Evolutionary conservation across 1,140 invertebrate species (phyloP).

Genomic region (Acromyrmex charruanus): DNA sequence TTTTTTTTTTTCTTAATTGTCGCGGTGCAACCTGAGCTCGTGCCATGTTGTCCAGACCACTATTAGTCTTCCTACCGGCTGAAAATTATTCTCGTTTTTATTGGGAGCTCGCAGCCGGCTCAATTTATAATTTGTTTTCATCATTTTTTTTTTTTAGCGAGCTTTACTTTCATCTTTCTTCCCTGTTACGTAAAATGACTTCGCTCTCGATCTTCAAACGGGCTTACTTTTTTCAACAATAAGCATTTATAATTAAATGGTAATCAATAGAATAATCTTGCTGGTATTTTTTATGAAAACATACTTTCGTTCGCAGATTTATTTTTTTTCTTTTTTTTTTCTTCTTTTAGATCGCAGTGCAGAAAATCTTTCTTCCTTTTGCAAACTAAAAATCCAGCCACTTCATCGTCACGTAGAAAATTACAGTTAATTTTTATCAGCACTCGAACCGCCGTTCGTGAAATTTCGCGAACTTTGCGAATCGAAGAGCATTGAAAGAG

Average conservation of each 20-base stretch:
- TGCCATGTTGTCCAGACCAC: not conserved
- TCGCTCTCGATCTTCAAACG: conserved; percentile 21
- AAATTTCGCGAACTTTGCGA: conserved; percentile 26
- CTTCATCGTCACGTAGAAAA: conserved; percentile 12
- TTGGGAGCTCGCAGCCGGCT: not conserved
- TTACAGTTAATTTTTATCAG: conserved; percentile 40
- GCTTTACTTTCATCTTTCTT: not conserved
- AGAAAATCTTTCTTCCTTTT: not conserved
- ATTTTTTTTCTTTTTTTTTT: not conserved
- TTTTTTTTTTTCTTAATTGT: not conserved
- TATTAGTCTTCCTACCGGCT: conserved; percentile 43
- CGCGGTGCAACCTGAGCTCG: conserved; percentile 15
- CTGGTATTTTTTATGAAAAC: conserved; percentile 28
- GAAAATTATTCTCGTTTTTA: conserved; percentile 46
- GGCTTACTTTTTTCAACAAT: conserved; percentile 30
- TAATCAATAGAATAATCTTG: conserved; percentile 40
- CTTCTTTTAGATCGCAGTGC: not conserved
- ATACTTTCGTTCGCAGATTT: not conserved
- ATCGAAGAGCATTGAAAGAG: conserved; percentile 22
- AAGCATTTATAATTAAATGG: conserved; percentile 18
- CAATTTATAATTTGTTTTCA: conserved; percentile 56
- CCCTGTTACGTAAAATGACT: conserved; percentile 5
- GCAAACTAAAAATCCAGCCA: conserved; percentile 1
- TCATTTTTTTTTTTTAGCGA: conserved; percentile 29
- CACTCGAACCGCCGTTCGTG: not conserved